These are phyloP conservation scores for Gnathonemus echidnorhynchus DNA, from an alignment of 2,113 vertebrate species.

Conservation along the genomic window DNA sequence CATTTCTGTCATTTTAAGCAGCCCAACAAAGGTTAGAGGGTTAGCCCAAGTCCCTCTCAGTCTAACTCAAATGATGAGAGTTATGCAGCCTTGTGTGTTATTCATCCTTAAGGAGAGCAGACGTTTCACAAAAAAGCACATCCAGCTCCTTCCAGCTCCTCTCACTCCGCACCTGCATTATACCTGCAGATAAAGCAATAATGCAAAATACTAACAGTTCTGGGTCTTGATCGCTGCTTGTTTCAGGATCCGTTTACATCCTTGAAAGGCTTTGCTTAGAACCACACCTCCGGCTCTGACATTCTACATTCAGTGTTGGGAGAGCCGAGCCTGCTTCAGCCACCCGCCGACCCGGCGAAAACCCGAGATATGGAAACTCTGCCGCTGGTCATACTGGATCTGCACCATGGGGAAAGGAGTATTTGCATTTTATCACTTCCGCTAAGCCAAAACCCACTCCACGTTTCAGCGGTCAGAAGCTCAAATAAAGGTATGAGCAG, in stretches of 20 bases:
- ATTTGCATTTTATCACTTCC: not conserved
- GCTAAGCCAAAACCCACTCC: not conserved
- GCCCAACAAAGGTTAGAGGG: not conserved
- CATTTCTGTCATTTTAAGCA: not conserved
- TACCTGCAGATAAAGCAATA: not conserved
- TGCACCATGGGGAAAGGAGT: not conserved
- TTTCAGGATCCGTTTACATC: not conserved
- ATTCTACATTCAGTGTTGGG: not conserved
- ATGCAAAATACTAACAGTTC: not conserved
- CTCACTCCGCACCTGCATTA: not conserved
- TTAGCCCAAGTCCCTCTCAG: not conserved
- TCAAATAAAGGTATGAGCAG: not conserved
- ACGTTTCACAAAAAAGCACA: not conserved
- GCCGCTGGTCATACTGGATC: not conserved
- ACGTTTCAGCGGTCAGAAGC: not conserved
- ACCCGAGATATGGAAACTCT: not conserved
- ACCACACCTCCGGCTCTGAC: not conserved
- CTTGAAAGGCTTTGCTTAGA: not conserved
- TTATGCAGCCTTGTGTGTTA: not conserved
- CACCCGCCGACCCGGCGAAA: not conserved
- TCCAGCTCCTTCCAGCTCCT: not conserved
- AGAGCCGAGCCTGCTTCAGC: not conserved
- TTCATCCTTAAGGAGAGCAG: not conserved
- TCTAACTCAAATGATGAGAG: not conserved
- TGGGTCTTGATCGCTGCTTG: not conserved